phyloP scores from a whole-genome alignment of 2,888 invertebrate genomes.

The Nudaria mundana region DNA sequence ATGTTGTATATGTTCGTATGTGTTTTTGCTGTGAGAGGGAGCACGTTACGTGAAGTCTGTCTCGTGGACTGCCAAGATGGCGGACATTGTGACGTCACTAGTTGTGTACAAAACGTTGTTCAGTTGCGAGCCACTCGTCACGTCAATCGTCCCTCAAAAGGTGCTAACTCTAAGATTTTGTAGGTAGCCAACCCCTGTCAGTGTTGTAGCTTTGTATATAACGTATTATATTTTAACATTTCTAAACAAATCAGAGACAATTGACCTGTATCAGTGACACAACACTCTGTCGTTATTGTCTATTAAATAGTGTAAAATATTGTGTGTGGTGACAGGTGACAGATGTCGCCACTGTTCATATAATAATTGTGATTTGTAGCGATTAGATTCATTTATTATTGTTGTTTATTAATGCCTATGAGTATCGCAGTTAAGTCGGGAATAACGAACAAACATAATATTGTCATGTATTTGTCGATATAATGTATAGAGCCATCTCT shows the following conservation, averaged over 20 bases:
- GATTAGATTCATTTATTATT: slow-evolving; percentile 25
- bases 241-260: neutral
- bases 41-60: neutral
- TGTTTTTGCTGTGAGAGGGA: slow-evolving; percentile 15
- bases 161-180: slow-evolving; percentile 49
- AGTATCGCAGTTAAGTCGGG: neutral
- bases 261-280: neutral
- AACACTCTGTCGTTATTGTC: too few relatives aligned
- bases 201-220: neutral
- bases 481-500: too few relatives aligned
- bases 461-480: neutral
- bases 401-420: slow-evolving; percentile 13
- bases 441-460: neutral
- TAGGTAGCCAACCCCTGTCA: slow-evolving; percentile 18
- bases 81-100: too few relatives aligned
- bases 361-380: slow-evolving; percentile 26
- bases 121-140: too few relatives aligned
- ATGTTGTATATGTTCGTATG: slow-evolving; percentile 10
- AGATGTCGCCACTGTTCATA: slow-evolving; percentile 8
- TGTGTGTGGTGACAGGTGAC: too few relatives aligned
- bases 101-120: too few relatives aligned
- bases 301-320: too few relatives aligned
- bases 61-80: neutral
- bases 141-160: slow-evolving; percentile 15
- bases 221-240: neutral